A percentile compares a stretch with the other conserved stretches of the same genome.
phyloP scores from a whole-genome alignment of 2,113 vertebrate genomes.

The Poeciliopsis prolifica region DNA sequence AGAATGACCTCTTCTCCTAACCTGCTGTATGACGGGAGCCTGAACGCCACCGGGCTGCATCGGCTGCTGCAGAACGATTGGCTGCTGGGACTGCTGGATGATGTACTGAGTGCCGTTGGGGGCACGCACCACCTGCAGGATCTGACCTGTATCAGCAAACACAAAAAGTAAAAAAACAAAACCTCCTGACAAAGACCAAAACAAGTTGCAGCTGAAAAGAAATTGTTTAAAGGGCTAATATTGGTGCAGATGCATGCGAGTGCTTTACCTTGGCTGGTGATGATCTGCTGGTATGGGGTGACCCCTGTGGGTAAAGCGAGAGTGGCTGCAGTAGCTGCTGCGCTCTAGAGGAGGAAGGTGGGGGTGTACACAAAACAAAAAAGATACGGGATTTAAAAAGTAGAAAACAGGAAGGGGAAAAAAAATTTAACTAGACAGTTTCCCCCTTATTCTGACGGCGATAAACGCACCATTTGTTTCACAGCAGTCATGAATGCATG shows the following conservation, averaged over 20 bases:
- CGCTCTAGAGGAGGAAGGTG: slow-evolving; percentile 84
- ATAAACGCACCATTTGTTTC: background rate
- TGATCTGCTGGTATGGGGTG: slow-evolving; percentile 91
- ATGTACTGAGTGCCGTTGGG: slow-evolving; percentile 95
- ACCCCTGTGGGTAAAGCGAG: slow-evolving; percentile 93
- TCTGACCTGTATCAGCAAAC: slow-evolving; percentile 83
- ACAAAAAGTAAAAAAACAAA: background rate
- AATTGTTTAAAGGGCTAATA: background rate
- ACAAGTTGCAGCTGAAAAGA: background rate
- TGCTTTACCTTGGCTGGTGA: slow-evolving; percentile 91
- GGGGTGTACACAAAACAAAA: slow-evolving; percentile 10
- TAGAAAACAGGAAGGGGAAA: background rate
- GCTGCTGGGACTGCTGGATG: slow-evolving; percentile 94
- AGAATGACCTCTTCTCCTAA: slow-evolving; percentile 34
- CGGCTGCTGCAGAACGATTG: slow-evolving; percentile 93
- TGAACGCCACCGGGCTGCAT: slow-evolving; percentile 96
- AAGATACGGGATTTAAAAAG: no score
- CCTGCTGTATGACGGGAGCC: slow-evolving; percentile 98
- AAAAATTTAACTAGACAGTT: background rate
- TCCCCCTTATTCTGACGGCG: background rate
- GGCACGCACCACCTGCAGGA: slow-evolving; percentile 93
- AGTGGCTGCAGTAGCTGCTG: slow-evolving; percentile 95
- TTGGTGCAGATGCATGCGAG: background rate
- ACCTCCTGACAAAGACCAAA: no score
- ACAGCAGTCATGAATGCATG: background rate